These are phyloP conservation scores for Drosophila acutilabella DNA, from an alignment of 2,888 invertebrate genomes.

Conservation along the genomic window DNA sequence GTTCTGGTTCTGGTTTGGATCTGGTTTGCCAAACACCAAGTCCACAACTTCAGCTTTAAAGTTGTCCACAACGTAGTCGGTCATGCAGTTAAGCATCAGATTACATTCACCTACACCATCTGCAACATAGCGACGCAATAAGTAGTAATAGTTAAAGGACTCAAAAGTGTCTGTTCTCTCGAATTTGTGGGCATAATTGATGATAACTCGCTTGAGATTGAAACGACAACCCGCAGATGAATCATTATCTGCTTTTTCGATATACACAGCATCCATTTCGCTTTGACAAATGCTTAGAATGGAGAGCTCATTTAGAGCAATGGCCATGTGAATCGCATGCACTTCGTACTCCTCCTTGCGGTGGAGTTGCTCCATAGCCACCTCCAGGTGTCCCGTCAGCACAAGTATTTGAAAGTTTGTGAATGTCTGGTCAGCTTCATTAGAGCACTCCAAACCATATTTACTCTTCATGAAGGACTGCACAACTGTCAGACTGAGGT, in stretches of 20 bases:
- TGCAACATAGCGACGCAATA: conserved; percentile 90
- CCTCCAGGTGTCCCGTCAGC: conserved; percentile 97
- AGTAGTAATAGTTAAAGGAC: conserved; percentile 93
- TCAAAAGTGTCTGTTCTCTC: conserved; percentile 95
- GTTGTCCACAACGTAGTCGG: conserved; percentile 92
- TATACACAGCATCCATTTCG: conserved; percentile 89
- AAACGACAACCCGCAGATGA: conserved; percentile 90
- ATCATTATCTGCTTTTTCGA: conserved; percentile 81
- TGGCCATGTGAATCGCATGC: conserved; percentile 96
- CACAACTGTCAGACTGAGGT: conserved; percentile 91
- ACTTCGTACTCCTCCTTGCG: conserved; percentile 88
- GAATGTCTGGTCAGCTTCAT: conserved; percentile 94
- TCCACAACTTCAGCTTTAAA: conserved; percentile 87
- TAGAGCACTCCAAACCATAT: conserved; percentile 92
- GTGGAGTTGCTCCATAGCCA: conserved; percentile 96
- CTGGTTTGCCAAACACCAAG: conserved; percentile 90
- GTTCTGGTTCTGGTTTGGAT: too few relatives aligned
- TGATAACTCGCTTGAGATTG: conserved; percentile 93
- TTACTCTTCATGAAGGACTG: conserved; percentile 93
- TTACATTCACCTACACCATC: conserved; percentile 91
- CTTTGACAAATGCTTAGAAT: conserved; percentile 91
- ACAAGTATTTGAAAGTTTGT: conserved; percentile 93
- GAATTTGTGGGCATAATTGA: conserved; percentile 95
- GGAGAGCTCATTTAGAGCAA: conserved; percentile 93
- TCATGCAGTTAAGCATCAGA: conserved; percentile 93